Base-by-base conservation (phyloP, 2,797 vertebrate species). In the Sphenopsis melanotis region DNA sequence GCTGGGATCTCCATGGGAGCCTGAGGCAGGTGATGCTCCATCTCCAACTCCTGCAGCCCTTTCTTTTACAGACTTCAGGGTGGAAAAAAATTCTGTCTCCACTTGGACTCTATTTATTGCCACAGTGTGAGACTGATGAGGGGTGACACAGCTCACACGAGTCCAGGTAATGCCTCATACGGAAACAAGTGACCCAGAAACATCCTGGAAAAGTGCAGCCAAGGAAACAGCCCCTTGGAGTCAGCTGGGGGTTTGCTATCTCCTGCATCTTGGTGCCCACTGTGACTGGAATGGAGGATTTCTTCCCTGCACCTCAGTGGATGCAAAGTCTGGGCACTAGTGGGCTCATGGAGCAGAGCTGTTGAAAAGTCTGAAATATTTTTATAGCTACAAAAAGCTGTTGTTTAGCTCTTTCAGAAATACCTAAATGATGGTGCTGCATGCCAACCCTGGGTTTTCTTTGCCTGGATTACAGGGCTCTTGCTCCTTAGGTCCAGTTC, bases 141-240 rank as follows among this genome's bases (percentile, higher is more conserved):
- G 90, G 93, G 60, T 93, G 96, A 97, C 94, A 95, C 71, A 30
- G 57, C 90, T 95, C 96, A 94, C 93, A 89, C 11, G 65, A 95
- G 94, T 41, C 93, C 95, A 96, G 96, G 95, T 95, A 95, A 97
- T 96, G 96, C 94, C 87, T 97, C 82, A 69, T 92, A 95, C 6
- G 16, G 84, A 74, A 92, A 29, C 89, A 96, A 97, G 89, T 94
- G 94, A 96, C 94, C 96, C 95, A 94, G 95, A 95, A 96, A 94
- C 79, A 78, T 91, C 87, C 93, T 92, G 96, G 79, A 95, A 96
- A 97, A 95, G 93, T 89, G 82, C 94, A 97, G 93, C 91, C 66
- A 52, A 80, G 91, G 89, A 59, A 92, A 83, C 19, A 47, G 69
- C 87, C 59, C 47, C 74, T 75, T 63, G 93, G 78, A 96, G 61